Conservation (phyloP, 2,113 vertebrate species). For the Sialia sialis region DNA sequence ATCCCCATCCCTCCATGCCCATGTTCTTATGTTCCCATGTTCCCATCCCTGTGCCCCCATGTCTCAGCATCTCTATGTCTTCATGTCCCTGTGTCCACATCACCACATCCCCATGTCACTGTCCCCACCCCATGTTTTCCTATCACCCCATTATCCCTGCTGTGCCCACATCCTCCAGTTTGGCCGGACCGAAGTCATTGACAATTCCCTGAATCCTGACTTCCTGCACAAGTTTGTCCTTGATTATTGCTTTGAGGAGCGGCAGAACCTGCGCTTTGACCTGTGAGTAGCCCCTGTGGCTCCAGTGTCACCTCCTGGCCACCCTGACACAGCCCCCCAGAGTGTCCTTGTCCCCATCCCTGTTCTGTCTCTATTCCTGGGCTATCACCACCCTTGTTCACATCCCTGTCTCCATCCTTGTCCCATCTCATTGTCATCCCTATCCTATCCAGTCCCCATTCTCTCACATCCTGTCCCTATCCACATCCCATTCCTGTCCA, state of each 20-base stretch:
- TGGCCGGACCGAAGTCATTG: constrained; percentile 91
- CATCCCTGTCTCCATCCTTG: no score
- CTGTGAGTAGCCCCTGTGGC: constrained; percentile 78
- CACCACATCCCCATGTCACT: background rate
- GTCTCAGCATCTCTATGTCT: background rate
- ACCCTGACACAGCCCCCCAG: background rate
- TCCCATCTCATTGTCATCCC: background rate
- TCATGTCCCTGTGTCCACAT: background rate
- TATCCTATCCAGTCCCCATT: background rate
- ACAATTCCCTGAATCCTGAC: constrained; percentile 93
- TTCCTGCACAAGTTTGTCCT: constrained; percentile 93
- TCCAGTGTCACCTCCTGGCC: background rate
- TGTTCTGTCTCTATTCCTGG: background rate
- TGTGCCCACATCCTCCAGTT: constrained; percentile 73
- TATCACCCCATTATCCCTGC: background rate
- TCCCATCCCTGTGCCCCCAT: background rate
- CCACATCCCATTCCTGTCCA: background rate
- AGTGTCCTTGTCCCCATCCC: background rate
- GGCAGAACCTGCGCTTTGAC: constrained; percentile 95
- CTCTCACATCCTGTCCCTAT: background rate
- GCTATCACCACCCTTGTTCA: background rate
- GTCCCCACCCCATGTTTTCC: background rate
- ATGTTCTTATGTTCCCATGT: background rate
- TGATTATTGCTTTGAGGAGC: constrained; percentile 95
- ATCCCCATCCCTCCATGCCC: background rate